These are phyloP conservation scores for Myopa tessellatipennis DNA, from an alignment of 2,888 invertebrate genomes.

Conservation along the genomic window DNA sequence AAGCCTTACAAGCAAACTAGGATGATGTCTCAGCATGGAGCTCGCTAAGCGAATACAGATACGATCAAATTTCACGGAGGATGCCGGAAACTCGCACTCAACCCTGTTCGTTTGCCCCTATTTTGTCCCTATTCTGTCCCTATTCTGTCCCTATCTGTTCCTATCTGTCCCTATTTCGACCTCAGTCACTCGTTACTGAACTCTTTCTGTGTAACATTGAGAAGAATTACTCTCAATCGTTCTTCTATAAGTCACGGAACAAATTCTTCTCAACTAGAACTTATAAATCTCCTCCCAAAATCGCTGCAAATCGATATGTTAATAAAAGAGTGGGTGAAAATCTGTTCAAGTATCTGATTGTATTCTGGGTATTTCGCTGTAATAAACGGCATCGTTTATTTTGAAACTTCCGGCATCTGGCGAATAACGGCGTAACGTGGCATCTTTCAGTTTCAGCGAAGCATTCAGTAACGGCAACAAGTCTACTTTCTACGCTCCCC, in stretches of 20 bases:
- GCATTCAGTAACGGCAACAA: background rate
- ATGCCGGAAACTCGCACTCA: no score
- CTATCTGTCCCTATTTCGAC: no score
- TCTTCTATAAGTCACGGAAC: background rate
- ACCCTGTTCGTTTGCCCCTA: no score
- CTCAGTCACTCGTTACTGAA: no score
- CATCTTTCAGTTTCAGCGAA: background rate
- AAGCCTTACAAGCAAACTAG: no score
- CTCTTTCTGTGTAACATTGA: no score
- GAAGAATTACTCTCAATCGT: no score
- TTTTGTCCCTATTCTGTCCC: no score
- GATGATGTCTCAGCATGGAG: no score
- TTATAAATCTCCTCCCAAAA: background rate
- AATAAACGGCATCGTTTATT: slow-evolving; percentile 20
- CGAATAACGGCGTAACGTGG: background rate
- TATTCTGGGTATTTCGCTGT: background rate
- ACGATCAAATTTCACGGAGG: no score
- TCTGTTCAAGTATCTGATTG: background rate
- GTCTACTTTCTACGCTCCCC: background rate
- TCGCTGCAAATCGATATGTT: background rate
- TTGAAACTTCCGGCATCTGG: background rate
- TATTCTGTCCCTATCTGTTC: no score
- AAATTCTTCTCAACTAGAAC: background rate
- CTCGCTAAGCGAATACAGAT: no score
- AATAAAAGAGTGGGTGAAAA: background rate